Evolutionary conservation across 2,888 invertebrate genomes (phyloP).

Genomic region (Dinocampus coccinellae): DNA sequence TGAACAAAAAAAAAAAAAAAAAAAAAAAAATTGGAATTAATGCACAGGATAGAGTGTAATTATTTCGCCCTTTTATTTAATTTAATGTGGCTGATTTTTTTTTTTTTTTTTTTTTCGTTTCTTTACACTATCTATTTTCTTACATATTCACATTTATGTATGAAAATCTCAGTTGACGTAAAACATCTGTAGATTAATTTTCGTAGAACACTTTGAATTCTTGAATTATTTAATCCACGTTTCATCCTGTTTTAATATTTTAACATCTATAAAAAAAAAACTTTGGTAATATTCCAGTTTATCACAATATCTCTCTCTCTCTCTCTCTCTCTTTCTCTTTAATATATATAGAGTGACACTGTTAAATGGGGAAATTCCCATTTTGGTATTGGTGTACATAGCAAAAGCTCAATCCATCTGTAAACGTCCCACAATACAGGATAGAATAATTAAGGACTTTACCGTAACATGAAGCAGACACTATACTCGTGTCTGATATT

Average conservation of each 20-base stretch:
- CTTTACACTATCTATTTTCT: no score
- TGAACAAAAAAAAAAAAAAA: no score
- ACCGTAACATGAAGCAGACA: slow-evolving; percentile 36
- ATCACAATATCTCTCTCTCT: not conserved
- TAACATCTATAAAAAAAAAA: slow-evolving; percentile 1
- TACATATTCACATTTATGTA: no score
- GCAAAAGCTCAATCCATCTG: slow-evolving; percentile 22
- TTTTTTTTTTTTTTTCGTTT: no score
- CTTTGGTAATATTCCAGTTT: slow-evolving; percentile 17
- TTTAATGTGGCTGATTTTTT: no score
- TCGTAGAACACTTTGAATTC: not conserved
- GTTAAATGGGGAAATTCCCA: slow-evolving; percentile 22
- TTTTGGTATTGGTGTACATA: not conserved
- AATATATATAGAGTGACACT: not conserved
- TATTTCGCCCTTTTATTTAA: no score
- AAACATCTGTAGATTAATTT: not conserved
- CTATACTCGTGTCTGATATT: slow-evolving; percentile 28
- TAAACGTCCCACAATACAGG: slow-evolving; percentile 17
- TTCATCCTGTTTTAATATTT: not conserved
- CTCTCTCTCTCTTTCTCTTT: not conserved
- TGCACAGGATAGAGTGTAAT: no score
- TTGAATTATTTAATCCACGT: not conserved
- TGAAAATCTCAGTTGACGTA: not conserved
- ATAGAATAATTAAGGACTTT: slow-evolving; percentile 38
- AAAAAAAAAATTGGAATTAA: no score